Conservation (phyloP, 2,888 invertebrate species). For the Archips xylosteana region DNA sequence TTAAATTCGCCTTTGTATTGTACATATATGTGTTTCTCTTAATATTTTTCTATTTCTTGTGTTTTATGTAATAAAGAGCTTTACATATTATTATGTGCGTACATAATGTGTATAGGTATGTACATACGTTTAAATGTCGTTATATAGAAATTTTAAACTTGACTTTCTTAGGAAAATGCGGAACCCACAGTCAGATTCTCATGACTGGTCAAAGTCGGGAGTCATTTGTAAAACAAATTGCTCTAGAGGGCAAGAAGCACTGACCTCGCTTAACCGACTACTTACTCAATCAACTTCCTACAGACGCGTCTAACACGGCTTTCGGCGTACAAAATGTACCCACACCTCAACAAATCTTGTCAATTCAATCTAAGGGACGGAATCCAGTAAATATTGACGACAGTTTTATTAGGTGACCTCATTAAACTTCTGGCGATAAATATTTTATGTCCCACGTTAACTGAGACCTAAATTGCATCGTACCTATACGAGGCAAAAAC, state of each 20-base stretch:
- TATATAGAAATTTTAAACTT: too few relatives aligned
- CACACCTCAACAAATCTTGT: conserved; percentile 16
- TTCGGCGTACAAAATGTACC: conserved; percentile 13
- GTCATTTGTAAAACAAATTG: conserved; percentile 54
- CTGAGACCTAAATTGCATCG: background rate
- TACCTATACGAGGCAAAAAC: background rate
- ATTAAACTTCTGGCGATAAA: conserved; percentile 1
- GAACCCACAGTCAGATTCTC: background rate
- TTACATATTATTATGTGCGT: too few relatives aligned
- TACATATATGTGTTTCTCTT: too few relatives aligned
- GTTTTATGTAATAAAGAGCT: too few relatives aligned
- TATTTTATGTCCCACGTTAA: background rate
- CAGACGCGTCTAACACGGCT: conserved; percentile 25
- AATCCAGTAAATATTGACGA: conserved; percentile 9
- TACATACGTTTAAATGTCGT: too few relatives aligned
- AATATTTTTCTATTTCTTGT: too few relatives aligned
- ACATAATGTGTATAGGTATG: too few relatives aligned
- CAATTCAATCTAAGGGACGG: background rate
- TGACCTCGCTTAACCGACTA: conserved; percentile 70
- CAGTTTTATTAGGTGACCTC: conserved; percentile 11
- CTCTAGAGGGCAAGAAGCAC: conserved; percentile 65
- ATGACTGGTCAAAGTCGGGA: conserved; percentile 35
- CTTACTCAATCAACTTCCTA: conserved; percentile 68
- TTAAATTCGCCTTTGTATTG: too few relatives aligned
- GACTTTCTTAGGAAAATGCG: too few relatives aligned